A percentile compares a stretch with the other conserved stretches of the same genome.
Conservation (phyloP, 2,797 vertebrate species). For the Schizopygopsis malacanthus region DNA sequence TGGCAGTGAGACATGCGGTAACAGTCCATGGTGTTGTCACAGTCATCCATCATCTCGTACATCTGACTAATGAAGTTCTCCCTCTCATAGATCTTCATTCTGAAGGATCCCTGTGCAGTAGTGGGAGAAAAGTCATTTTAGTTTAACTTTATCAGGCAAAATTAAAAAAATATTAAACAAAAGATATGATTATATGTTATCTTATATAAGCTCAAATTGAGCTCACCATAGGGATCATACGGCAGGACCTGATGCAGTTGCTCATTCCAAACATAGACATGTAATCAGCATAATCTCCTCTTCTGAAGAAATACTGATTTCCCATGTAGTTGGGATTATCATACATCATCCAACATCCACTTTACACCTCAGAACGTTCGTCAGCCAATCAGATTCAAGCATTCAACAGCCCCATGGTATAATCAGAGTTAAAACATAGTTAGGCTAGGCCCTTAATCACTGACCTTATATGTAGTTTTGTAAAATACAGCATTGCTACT, state of each 20-base stretch:
- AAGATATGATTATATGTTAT: neutral
- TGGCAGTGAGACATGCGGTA: conserved; percentile 44
- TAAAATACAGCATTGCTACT: neutral
- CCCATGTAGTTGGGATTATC: no score
- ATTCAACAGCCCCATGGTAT: no score
- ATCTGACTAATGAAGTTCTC: conserved; percentile 25
- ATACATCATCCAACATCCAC: conserved; percentile 60
- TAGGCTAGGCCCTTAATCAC: neutral
- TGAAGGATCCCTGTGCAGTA: conserved; percentile 68
- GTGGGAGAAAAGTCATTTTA: no score
- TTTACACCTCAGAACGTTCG: conserved; percentile 35
- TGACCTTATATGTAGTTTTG: neutral
- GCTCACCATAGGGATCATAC: no score
- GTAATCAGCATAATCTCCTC: no score
- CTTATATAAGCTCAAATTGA: neutral
- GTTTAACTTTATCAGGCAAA: no score
- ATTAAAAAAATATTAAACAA: no score
- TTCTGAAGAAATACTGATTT: no score
- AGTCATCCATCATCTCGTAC: conserved; percentile 56
- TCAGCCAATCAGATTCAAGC: no score
- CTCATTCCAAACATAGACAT: no score
- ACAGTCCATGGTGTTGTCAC: conserved; percentile 45
- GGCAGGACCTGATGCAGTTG: no score
- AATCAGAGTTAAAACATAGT: no score
- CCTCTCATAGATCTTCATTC: conserved; percentile 47